phyloP scores from a whole-genome alignment of 2,113 vertebrate species.

The Sigmodon hispidus region DNA sequence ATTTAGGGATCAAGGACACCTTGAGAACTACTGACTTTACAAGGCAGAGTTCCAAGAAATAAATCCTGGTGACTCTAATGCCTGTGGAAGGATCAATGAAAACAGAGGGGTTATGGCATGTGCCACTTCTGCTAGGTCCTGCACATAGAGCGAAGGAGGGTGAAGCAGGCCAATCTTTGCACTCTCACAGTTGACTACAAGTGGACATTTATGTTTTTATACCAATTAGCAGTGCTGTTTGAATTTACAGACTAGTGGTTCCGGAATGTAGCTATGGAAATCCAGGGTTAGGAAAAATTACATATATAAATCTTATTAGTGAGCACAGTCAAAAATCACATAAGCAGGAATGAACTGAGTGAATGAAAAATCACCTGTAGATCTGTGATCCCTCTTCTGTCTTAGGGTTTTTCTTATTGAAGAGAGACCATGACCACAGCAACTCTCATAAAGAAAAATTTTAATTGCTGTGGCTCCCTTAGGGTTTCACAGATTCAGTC shows the following conservation, averaged over 20 bases:
- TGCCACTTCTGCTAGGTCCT: neutral
- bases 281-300: constrained; percentile 33
- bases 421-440: neutral
- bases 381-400: neutral
- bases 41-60: neutral
- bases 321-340: neutral
- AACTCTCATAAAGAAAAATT: neutral
- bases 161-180: neutral
- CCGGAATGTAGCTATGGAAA: constrained; percentile 33
- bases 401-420: neutral
- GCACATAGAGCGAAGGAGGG: neutral
- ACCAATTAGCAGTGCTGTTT: neutral
- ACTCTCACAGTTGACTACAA: neutral
- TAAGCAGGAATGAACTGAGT: neutral
- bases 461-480: neutral
- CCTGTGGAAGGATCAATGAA: neutral
- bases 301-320: neutral
- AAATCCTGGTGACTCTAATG: neutral
- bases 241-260: constrained; percentile 27
- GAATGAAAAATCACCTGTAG: neutral
- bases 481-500: neutral
- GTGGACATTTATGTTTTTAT: neutral
- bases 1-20: neutral
- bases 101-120: neutral
- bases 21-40: neutral